phyloP scores from a whole-genome alignment of 2,113 vertebrate genomes.

The Romanogobio albipinnatus region DNA sequence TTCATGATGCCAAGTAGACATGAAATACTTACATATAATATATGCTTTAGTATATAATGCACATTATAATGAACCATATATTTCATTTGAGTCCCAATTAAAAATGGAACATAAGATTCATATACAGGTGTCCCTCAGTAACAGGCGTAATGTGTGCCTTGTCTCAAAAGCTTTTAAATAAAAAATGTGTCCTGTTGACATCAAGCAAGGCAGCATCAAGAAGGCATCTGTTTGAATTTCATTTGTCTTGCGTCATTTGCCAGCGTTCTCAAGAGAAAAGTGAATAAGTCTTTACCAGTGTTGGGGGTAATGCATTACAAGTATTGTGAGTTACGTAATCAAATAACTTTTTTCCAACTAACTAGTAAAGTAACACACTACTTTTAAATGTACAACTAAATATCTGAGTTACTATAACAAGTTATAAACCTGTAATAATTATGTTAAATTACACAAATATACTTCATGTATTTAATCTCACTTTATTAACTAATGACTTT shows the following conservation, averaged over 20 bases:
- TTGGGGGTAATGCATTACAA: too few relatives aligned
- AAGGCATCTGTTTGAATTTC: neutral
- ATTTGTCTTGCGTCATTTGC: neutral
- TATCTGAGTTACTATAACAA: too few relatives aligned
- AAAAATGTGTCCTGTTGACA: neutral
- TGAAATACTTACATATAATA: slow-evolving; percentile 14
- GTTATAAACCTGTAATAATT: too few relatives aligned
- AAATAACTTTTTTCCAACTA: too few relatives aligned
- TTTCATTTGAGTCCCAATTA: neutral
- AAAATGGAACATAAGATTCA: neutral
- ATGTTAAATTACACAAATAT: too few relatives aligned
- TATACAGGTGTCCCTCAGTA: neutral
- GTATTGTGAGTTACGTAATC: too few relatives aligned
- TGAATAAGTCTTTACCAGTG: neutral
- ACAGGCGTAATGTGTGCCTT: neutral
- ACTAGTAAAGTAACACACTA: too few relatives aligned
- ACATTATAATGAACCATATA: neutral
- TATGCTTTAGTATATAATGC: neutral
- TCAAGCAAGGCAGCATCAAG: neutral
- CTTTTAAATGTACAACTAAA: too few relatives aligned
- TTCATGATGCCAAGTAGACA: slow-evolving; percentile 19
- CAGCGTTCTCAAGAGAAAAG: neutral
- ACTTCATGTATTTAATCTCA: too few relatives aligned
- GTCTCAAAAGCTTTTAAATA: neutral
- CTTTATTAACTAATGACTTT: too few relatives aligned